Evolutionary conservation across 2,797 vertebrate species (phyloP).

Genomic region (Pseudocheirus occidentalis): DNA sequence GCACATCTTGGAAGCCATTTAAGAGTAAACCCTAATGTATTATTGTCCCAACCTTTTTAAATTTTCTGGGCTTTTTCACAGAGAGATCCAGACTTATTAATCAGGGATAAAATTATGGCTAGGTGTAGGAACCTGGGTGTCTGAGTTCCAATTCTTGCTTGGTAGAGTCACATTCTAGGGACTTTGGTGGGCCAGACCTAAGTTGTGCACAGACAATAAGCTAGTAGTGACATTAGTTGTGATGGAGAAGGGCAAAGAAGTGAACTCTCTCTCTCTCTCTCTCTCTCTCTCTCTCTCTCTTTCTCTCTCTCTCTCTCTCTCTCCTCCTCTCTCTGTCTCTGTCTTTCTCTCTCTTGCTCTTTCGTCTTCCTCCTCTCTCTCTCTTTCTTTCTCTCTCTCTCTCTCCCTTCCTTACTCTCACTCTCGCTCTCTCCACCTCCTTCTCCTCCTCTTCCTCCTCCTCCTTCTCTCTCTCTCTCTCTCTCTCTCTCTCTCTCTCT

Average conservation of each 20-base stretch:
- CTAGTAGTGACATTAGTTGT: not conserved
- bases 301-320: slow-evolving; percentile 1
- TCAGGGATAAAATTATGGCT: not conserved
- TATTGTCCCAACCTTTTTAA: not conserved
- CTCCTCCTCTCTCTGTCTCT: slow-evolving; percentile 26
- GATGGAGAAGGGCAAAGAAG: not conserved
- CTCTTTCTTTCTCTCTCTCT: no score
- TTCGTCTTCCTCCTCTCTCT: no score
- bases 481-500: not conserved
- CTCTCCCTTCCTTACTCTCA: no score
- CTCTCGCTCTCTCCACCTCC: no score
- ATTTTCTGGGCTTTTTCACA: not conserved
- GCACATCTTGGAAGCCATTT: not conserved
- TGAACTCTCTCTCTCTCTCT: not conserved
- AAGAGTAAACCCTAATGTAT: not conserved
- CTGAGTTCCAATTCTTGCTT: not conserved
- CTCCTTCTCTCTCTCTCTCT: not conserved
- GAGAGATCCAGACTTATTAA: not conserved
- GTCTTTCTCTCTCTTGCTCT: no score
- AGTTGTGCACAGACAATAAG: not conserved
- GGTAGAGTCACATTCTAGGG: not conserved
- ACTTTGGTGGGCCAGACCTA: slow-evolving; percentile 5
- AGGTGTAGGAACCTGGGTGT: not conserved
- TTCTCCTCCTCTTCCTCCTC: no score
- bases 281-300: slow-evolving; percentile 13